These are phyloP conservation scores for Saccopteryx bilineata DNA, from an alignment of 2,113 vertebrate genomes.

Conservation along the genomic window DNA sequence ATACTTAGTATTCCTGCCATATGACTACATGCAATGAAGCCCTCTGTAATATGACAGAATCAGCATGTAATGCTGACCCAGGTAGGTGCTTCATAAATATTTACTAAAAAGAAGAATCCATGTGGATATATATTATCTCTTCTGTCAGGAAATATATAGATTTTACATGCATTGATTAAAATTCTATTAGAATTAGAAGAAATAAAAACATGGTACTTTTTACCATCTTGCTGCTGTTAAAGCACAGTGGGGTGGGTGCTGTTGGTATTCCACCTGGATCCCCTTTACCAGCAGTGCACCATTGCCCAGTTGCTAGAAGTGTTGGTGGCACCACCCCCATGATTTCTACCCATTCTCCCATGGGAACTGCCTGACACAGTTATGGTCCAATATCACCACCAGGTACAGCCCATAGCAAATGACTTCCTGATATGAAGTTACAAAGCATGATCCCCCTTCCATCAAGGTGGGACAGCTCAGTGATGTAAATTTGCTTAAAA, in stretches of 20 bases:
- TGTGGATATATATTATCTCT: background rate
- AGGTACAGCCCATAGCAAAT: background rate
- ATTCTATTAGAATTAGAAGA: background rate
- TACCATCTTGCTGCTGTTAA: background rate
- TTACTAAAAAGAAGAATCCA: background rate
- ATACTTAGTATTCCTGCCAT: background rate
- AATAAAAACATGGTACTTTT: background rate
- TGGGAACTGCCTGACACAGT: background rate
- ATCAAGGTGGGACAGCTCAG: background rate
- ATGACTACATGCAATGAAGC: background rate
- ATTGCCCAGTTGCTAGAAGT: background rate
- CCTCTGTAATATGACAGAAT: background rate
- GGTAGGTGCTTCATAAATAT: background rate
- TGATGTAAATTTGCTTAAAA: background rate
- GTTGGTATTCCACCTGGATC: background rate
- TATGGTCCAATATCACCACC: background rate
- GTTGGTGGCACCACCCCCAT: fast-evolving
- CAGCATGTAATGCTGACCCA: background rate
- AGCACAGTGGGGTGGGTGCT: background rate
- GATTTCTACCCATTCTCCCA: fast-evolving
- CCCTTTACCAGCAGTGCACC: background rate
- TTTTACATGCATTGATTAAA: background rate
- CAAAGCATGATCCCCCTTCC: background rate
- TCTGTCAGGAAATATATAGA: background rate
- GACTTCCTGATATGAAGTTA: background rate